Conservation (phyloP, 2,113 vertebrate species). For the Jacana jacana region DNA sequence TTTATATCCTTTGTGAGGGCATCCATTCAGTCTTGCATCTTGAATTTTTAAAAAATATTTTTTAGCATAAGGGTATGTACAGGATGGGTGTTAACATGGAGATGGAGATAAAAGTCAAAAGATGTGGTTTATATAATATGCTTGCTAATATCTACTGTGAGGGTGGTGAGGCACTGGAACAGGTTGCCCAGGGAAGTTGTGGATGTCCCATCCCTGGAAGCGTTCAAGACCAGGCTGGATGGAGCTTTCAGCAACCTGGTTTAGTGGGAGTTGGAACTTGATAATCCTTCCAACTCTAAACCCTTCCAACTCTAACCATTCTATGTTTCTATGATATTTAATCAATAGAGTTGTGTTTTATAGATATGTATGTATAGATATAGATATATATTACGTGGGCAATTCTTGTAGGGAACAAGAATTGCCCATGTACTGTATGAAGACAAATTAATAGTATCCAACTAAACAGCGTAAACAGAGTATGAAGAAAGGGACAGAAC, state of each 20-base stretch:
- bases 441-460: background rate
- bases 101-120: background rate
- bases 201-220: too few relatives aligned
- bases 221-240: too few relatives aligned
- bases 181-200: too few relatives aligned
- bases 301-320: too few relatives aligned
- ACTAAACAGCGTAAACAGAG: background rate
- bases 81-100: rapidly evolving
- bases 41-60: background rate
- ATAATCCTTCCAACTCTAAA: too few relatives aligned
- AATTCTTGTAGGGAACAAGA: background rate
- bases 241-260: too few relatives aligned
- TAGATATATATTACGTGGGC: too few relatives aligned
- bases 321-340: too few relatives aligned
- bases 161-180: too few relatives aligned
- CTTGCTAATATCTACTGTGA: background rate
- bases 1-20: background rate
- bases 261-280: too few relatives aligned
- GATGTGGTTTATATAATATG: background rate
- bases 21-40: background rate
- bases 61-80: background rate
- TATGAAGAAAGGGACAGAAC: background rate
- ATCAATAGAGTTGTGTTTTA: background rate
- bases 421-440: background rate
- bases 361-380: too few relatives aligned